A percentile compares a stretch with the other conserved stretches of the same genome.
These are phyloP conservation scores for Conger conger DNA, from an alignment of 2,113 vertebrate genomes.

Conservation along the genomic window DNA sequence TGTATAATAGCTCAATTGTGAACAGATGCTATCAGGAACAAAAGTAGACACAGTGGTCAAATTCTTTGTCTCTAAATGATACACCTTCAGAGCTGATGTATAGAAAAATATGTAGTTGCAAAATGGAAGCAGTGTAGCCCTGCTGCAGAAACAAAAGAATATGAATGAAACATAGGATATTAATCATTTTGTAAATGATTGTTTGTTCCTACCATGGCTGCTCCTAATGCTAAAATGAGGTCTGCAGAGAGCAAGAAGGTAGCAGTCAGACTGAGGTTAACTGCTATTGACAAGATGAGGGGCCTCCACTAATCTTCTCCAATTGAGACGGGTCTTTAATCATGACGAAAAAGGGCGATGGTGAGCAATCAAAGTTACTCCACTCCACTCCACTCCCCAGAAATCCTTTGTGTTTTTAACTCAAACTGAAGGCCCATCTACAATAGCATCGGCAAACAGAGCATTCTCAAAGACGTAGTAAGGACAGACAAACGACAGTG, in stretches of 20 bases:
- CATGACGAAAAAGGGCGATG: constrained; percentile 1
- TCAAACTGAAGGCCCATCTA: neutral
- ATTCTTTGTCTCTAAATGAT: neutral
- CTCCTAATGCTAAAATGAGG: neutral
- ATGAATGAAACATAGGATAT: neutral
- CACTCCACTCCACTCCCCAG: neutral
- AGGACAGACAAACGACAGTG: neutral
- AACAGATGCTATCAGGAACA: constrained; percentile 5
- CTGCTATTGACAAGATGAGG: constrained; percentile 19
- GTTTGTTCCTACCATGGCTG: neutral
- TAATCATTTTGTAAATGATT: neutral
- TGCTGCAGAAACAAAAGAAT: neutral
- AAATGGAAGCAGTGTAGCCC: neutral
- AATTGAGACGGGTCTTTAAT: constrained; percentile 23
- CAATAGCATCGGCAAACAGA: neutral
- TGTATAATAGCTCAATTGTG: neutral
- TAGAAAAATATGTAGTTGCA: neutral
- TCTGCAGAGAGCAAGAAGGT: neutral
- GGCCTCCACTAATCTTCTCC: constrained; percentile 13
- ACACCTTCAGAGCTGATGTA: neutral
- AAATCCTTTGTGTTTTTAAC: constrained; percentile 13
- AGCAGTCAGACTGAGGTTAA: neutral
- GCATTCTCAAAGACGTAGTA: neutral
- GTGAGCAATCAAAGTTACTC: constrained; percentile 21
- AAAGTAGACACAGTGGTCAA: neutral